These are phyloP conservation scores for Elanus axillaris DNA, from an alignment of 2,113 vertebrate genomes.

Conservation along the genomic window DNA sequence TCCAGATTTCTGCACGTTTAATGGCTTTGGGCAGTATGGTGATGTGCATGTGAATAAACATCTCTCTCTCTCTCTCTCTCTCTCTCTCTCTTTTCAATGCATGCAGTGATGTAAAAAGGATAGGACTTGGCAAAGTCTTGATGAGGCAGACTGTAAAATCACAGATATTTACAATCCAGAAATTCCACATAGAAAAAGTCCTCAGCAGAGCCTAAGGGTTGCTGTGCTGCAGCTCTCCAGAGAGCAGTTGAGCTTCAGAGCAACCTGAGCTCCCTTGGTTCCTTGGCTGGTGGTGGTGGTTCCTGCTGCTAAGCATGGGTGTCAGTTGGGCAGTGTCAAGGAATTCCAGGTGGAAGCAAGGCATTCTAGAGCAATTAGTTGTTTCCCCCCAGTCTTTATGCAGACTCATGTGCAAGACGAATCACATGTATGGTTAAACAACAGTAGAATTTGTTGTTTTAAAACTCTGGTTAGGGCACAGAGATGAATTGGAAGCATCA, in stretches of 20 bases:
- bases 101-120: conserved; percentile 31
- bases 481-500: background rate
- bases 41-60: conserved; percentile 48
- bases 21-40: conserved; percentile 31
- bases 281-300: background rate
- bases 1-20: background rate
- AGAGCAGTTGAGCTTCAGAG: background rate
- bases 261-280: background rate
- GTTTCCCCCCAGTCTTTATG: background rate
- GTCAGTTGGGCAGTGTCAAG: background rate
- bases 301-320: background rate
- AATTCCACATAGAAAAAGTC: background rate
- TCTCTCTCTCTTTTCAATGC: background rate
- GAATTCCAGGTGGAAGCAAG: background rate
- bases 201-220: background rate
- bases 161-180: background rate
- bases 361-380: background rate
- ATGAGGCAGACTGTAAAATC: conserved; percentile 32
- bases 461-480: background rate
- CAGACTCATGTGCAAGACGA: background rate
- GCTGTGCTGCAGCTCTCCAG: background rate
- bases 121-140: background rate
- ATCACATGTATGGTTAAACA: background rate
- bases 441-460: background rate
- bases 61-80: background rate